Conservation (phyloP, 2,113 vertebrate genomes). For the Seriola dumerili region DNA sequence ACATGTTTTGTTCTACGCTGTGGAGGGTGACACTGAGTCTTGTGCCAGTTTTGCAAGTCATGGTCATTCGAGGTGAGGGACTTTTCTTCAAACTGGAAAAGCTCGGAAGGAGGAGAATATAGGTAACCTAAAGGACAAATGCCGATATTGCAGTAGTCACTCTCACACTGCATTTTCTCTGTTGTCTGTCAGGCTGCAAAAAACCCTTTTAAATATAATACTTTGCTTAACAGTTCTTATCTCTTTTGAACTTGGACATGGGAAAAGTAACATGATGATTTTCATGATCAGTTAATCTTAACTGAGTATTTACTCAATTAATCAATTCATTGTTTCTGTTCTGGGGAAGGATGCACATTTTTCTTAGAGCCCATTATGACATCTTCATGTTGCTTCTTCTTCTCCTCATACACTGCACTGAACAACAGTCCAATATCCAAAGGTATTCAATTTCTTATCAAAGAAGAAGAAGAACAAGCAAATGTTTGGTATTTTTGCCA, state of each 20-base stretch:
- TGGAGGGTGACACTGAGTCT: background rate
- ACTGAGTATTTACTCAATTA: no score
- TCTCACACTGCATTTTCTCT: background rate
- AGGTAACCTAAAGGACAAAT: background rate
- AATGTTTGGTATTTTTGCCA: no score
- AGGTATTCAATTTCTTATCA: no score
- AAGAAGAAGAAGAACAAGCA: no score
- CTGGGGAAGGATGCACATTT: no score
- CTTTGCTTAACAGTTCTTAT: background rate
- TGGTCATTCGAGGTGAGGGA: background rate
- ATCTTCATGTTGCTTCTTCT: no score
- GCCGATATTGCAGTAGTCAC: background rate
- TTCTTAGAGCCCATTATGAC: no score
- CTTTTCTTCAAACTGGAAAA: background rate
- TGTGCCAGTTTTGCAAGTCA: background rate
- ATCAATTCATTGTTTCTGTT: no score
- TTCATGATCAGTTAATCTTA: no score
- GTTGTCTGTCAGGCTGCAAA: background rate
- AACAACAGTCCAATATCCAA: no score
- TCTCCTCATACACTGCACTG: no score
- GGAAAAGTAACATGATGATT: no score
- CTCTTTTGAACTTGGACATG: background rate
- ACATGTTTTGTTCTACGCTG: constrained; percentile 7
- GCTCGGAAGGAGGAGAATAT: background rate
- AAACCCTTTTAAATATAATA: background rate